phyloP scores from a whole-genome alignment of 1,140 invertebrate species.

The Gryon sp. region DNA sequence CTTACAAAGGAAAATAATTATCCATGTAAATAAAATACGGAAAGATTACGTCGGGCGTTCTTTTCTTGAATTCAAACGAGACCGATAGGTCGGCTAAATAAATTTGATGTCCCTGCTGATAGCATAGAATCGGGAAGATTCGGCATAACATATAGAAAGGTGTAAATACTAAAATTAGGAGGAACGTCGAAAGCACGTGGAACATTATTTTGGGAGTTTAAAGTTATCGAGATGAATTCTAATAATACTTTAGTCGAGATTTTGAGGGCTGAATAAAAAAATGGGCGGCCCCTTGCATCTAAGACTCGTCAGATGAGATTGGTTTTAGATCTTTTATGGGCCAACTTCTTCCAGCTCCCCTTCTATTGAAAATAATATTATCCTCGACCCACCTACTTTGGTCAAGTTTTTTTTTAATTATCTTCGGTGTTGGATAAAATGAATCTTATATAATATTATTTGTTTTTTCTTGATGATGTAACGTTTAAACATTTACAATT shows the following conservation, averaged over 20 bases:
- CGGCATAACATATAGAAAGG: constrained; percentile 48
- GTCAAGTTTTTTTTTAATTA: not conserved
- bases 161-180: constrained; percentile 60
- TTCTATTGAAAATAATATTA: constrained; percentile 22
- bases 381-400: not conserved
- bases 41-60: constrained; percentile 30
- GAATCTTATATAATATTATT: no score
- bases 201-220: constrained; percentile 24
- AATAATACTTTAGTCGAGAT: constrained; percentile 45
- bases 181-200: constrained; percentile 44
- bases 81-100: constrained; percentile 47
- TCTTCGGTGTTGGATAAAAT: not conserved
- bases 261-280: constrained; percentile 70
- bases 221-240: constrained; percentile 21
- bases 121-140: constrained; percentile 15
- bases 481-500: no score
- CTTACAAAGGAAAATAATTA: constrained; percentile 74
- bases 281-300: constrained; percentile 76
- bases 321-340: constrained; percentile 68
- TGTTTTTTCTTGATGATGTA: no score
- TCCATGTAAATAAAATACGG: constrained; percentile 52
- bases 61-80: constrained; percentile 30
- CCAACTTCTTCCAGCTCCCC: constrained; percentile 18
- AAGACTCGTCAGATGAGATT: constrained; percentile 65
- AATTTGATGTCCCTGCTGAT: constrained; percentile 47